phyloP scores from a whole-genome alignment of 2,113 vertebrate species.

The Dasyornis broadbenti region DNA sequence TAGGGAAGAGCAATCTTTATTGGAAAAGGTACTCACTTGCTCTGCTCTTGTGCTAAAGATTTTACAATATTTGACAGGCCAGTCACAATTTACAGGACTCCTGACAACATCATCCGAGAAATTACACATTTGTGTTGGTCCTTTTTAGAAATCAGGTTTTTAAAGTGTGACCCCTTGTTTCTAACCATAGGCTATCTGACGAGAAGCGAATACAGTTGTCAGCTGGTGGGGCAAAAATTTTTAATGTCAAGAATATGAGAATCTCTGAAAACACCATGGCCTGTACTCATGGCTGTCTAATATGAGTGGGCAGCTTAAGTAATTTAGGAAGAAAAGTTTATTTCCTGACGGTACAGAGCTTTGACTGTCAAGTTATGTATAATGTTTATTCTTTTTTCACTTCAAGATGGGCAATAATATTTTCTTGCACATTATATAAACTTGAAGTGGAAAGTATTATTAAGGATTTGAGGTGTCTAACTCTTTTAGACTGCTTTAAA shows the following conservation, averaged over 20 bases:
- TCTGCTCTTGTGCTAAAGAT: background rate
- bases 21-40: background rate
- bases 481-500: background rate
- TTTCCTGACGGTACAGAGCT: background rate
- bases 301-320: background rate
- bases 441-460: background rate
- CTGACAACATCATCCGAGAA: conserved; percentile 41
- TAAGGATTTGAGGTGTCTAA: background rate
- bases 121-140: conserved; percentile 8
- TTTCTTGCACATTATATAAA: background rate
- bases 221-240: conserved; percentile 1
- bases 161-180: background rate
- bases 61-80: background rate
- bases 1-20: background rate
- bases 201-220: background rate
- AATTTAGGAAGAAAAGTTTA: conserved; percentile 3
- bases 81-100: conserved; percentile 25
- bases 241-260: conserved; percentile 4
- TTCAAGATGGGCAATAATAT: background rate
- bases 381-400: background rate
- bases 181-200: background rate
- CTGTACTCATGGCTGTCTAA: background rate
- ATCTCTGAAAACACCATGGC: background rate
- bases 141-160: conserved; percentile 25
- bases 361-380: background rate